Percentiles rank a stretch among this genome's conserved stretches.
phyloP scores from a whole-genome alignment of 2,888 invertebrate genomes.

The Uloborus plumipes region DNA sequence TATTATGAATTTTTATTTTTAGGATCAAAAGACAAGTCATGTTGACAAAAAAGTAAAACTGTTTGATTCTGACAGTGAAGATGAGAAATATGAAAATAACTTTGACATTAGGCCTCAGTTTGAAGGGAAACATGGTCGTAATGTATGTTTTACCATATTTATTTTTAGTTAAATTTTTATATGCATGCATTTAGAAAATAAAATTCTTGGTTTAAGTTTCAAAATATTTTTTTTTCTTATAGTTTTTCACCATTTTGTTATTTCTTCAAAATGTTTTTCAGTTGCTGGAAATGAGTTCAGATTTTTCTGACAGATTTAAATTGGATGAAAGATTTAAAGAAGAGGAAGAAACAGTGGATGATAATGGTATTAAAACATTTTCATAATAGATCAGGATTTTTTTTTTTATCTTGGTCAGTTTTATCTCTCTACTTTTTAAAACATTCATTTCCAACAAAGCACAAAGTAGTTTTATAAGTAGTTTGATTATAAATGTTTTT shows the following conservation, averaged over 20 bases:
- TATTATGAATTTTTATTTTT: not conserved
- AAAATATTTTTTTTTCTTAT: not conserved
- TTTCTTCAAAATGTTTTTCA: conserved; percentile 4
- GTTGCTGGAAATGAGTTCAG: conserved; percentile 34
- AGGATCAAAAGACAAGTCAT: not conserved
- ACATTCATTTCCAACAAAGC: no score
- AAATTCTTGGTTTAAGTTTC: not conserved
- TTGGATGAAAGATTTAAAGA: conserved; percentile 54
- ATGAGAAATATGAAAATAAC: conserved; percentile 15
- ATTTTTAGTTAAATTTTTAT: not conserved
- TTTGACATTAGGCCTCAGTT: conserved; percentile 45
- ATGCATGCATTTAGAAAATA: not conserved
- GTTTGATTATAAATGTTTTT: no score
- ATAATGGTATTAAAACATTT: no score
- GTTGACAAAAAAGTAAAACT: conserved; percentile 28
- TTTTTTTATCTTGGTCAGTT: no score
- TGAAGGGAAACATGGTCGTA: conserved; percentile 41
- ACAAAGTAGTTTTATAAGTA: no score
- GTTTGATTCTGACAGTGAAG: conserved; percentile 50
- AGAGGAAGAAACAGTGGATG: not conserved
- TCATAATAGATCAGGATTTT: no score
- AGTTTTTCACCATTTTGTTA: not conserved
- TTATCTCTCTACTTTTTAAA: no score
- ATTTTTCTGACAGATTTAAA: conserved; percentile 43
- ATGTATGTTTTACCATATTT: conserved; percentile 18